Evolutionary conservation across 1,140 invertebrate genomes (phyloP).

Genomic region (Psilanteris sp.): DNA sequence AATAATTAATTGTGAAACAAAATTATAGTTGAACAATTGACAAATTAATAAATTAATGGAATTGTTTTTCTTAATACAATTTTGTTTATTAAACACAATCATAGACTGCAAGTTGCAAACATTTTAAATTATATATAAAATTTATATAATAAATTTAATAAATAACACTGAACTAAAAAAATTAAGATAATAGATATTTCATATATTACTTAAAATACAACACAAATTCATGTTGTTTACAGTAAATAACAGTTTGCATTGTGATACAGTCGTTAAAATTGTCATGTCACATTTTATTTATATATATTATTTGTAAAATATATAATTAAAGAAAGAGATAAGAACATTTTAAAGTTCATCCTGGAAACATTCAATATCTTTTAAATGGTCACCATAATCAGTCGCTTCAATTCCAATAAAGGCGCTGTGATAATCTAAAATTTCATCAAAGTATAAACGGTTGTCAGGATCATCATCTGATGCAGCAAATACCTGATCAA

Average conservation of each 20-base stretch:
- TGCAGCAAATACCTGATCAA: slow-evolving; percentile 92
- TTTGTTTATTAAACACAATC: slow-evolving; percentile 26
- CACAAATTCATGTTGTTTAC: slow-evolving; percentile 5
- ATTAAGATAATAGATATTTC: neutral
- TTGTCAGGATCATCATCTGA: slow-evolving; percentile 94
- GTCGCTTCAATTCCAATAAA: slow-evolving; percentile 98
- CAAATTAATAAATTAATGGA: too few relatives aligned
- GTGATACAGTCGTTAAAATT: slow-evolving; percentile 14
- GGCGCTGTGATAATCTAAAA: slow-evolving; percentile 92
- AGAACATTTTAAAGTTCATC: slow-evolving; percentile 86
- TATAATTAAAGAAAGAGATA: slow-evolving; percentile 14
- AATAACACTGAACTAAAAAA: slow-evolving; percentile 9
- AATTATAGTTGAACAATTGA: too few relatives aligned
- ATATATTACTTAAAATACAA: too few relatives aligned
- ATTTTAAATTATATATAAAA: slow-evolving; percentile 29
- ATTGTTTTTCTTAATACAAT: too few relatives aligned
- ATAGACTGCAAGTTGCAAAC: slow-evolving; percentile 8
- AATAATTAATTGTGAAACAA: too few relatives aligned
- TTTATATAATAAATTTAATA: slow-evolving; percentile 42
- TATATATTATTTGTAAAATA: too few relatives aligned
- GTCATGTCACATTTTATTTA: slow-evolving; percentile 36
- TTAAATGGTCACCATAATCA: slow-evolving; percentile 95
- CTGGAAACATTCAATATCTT: slow-evolving; percentile 88
- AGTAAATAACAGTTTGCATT: slow-evolving; percentile 15
- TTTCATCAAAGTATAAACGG: slow-evolving; percentile 90